Evolutionary conservation across 2,797 vertebrate genomes (phyloP), one percentile per base, ranked within the genome.

Genomic region (Atherinosoma microstoma): DNA sequence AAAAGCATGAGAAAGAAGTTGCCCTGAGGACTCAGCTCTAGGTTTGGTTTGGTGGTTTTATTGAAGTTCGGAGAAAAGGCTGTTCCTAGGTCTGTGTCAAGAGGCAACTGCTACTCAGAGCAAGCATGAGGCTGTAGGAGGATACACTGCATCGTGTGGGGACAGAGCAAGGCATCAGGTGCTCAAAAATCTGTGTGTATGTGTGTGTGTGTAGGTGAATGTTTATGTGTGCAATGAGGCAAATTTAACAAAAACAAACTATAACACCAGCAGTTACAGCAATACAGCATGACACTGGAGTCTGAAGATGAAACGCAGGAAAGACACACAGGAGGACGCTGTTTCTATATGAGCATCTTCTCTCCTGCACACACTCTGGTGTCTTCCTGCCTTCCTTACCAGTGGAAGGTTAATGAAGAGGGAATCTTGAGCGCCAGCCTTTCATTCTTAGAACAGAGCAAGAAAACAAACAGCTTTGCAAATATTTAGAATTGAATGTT

Each of bases 11-110:
- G 81, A 84, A 87, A 75, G 83, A 79, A 68, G 89, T 89, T 87
- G 86, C 82, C 84, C 68, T 35, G 81, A 92, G 89, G 80, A 90
- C 91, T 92, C 84, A 92, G 93, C 88, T 86, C 87, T 91, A 73
- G 78, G 91, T 91, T 88, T 89, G 84, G 58, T 84, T 92, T 79
- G 67, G 34, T 84, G 71, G 24, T 83, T 87, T 87, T 60, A 61
- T 64, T 63, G 82, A 86, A 81, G 75, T 76, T 79, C 66, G 34
- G 66, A 79, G 67, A 70, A 66, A 78, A 85, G 71, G 75, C 79
- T 80, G 73, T 84, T 84, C 75, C 82, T 90, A 89, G 83, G 71
- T 82, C 85, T 90, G 76, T 18, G 58, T 87, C 69, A 72, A 72
- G 67, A 86, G 86, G 86, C 86, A 86, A 86, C 84, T 87, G 80